Percentiles rank a stretch among this genome's conserved stretches.
Conservation (phyloP, 1,140 invertebrate species). For the Onthophagus taurus region DNA sequence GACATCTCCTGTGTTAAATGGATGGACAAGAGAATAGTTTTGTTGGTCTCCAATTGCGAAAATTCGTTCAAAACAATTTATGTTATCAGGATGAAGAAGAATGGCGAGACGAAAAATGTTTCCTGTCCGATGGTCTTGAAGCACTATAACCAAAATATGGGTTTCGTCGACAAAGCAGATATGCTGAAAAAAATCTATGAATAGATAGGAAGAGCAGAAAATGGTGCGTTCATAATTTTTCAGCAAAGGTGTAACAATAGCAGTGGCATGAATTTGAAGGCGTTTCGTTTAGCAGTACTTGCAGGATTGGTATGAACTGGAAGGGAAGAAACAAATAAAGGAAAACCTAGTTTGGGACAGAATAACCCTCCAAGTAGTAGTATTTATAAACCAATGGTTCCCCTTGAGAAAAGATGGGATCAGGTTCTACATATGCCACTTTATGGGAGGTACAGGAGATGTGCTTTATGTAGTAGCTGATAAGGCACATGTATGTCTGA, state of each 20-base stretch:
- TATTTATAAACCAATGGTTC: not conserved
- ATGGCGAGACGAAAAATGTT: slow-evolving; percentile 21
- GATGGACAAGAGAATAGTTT: slow-evolving; percentile 36
- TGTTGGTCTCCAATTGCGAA: slow-evolving; percentile 36
- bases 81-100: slow-evolving; percentile 9
- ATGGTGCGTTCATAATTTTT: slow-evolving; percentile 26
- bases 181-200: slow-evolving; percentile 32
- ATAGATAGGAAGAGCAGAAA: slow-evolving; percentile 33
- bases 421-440: slow-evolving; percentile 1
- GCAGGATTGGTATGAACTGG: slow-evolving; percentile 16
- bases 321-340: too few relatives aligned
- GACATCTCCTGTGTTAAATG: slow-evolving; percentile 35
- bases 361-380: not conserved
- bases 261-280: slow-evolving; percentile 9
- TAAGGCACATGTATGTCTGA: too few relatives aligned
- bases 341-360: slow-evolving; percentile 3
- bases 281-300: slow-evolving; percentile 15
- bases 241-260: slow-evolving; percentile 13
- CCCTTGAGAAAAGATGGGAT: not conserved
- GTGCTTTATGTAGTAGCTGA: too few relatives aligned
- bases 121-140: slow-evolving; percentile 21
- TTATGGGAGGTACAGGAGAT: not conserved
- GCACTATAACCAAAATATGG: slow-evolving; percentile 37
- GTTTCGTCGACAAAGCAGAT: slow-evolving; percentile 35
- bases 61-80: slow-evolving; percentile 13